These are phyloP conservation scores for Epinotia ramella DNA, from an alignment of 2,888 invertebrate species.

Conservation along the genomic window DNA sequence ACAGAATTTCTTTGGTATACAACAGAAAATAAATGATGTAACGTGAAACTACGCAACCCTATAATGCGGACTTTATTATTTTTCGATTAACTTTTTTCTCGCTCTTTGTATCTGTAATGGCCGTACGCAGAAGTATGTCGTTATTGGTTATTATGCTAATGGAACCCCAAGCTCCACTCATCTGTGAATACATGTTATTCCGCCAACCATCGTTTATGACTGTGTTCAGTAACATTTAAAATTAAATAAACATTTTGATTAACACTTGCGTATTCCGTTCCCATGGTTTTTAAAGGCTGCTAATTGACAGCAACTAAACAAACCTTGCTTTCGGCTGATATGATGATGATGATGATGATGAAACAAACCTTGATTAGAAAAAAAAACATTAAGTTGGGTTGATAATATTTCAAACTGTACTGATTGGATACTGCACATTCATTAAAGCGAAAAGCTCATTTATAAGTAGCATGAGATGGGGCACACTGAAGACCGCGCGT, in stretches of 20 bases:
- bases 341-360: too few relatives aligned
- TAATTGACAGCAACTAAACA: constrained; percentile 22
- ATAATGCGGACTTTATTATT: constrained; percentile 66
- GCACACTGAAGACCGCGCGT: constrained; percentile 58
- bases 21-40: constrained; percentile 80
- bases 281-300: constrained; percentile 25
- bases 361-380: constrained; percentile 28
- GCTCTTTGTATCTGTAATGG: constrained; percentile 40
- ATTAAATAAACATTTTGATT: constrained; percentile 12
- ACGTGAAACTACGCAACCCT: constrained; percentile 70
- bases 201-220: constrained; percentile 8
- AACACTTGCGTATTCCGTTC: constrained; percentile 4
- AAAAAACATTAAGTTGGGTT: constrained; percentile 28
- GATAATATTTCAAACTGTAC: constrained; percentile 39
- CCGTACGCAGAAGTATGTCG: constrained; percentile 43
- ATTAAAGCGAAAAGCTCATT: constrained; percentile 56
- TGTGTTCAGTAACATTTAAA: constrained; percentile 4
- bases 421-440: constrained; percentile 43
- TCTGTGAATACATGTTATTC: constrained; percentile 24
- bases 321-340: too few relatives aligned
- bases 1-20: constrained; percentile 79
- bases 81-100: constrained; percentile 71
- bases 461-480: constrained; percentile 63
- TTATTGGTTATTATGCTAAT: constrained; percentile 46
- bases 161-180: constrained; percentile 10